These are phyloP conservation scores for Calcarius lapponicus DNA, from an alignment of 2,797 vertebrate species.

Conservation along the genomic window DNA sequence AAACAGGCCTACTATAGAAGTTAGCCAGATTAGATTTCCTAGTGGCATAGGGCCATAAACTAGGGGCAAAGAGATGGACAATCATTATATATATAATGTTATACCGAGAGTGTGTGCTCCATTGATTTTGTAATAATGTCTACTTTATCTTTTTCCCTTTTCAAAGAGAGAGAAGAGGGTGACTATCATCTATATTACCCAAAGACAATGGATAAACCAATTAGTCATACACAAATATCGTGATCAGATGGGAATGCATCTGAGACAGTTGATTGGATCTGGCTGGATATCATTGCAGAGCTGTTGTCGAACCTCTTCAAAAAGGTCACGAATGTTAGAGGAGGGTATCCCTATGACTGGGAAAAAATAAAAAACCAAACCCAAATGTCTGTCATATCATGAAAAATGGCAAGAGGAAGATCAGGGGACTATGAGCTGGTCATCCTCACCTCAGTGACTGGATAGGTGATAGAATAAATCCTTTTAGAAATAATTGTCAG, in stretches of 20 bases:
- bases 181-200: neutral
- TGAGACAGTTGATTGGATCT: neutral
- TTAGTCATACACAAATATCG: neutral
- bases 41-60: neutral
- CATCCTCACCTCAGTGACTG: neutral
- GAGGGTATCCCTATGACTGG: neutral
- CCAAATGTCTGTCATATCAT: neutral
- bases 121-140: neutral
- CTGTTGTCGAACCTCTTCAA: neutral
- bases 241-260: neutral
- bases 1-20: neutral
- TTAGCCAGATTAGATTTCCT: neutral
- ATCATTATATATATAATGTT: neutral
- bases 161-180: neutral
- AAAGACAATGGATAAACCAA: neutral
- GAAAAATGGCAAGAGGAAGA: neutral
- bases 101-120: neutral
- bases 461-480: neutral
- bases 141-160: neutral
- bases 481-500: neutral
- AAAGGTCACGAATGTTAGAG: neutral
- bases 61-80: neutral
- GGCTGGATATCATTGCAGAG: neutral
- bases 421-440: neutral
- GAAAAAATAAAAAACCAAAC: neutral